These are phyloP conservation scores for Notodonta ziczac DNA, from an alignment of 2,888 invertebrate species.

Conservation along the genomic window DNA sequence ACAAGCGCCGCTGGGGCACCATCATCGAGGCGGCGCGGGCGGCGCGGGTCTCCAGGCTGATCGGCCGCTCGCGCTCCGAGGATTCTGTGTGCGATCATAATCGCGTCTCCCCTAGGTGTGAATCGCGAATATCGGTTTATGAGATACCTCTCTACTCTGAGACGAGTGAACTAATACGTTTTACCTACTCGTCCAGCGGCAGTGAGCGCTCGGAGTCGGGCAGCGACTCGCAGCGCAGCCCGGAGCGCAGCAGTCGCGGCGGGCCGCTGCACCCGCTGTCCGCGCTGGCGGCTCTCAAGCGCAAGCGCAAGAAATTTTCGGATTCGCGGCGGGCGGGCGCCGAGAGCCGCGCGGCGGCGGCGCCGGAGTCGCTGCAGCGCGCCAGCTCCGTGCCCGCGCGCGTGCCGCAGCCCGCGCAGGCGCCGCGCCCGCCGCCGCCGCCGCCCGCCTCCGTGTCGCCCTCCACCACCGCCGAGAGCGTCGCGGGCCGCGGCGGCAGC, in stretches of 20 bases:
- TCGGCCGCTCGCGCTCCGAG: constrained; percentile 91
- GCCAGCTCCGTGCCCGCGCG: constrained; percentile 54
- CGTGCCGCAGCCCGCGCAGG: constrained; percentile 41
- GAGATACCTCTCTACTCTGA: neutral
- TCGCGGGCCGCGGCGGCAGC: constrained; percentile 71
- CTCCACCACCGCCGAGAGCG: constrained; percentile 44
- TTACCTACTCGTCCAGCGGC: constrained; percentile 50
- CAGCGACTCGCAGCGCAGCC: constrained; percentile 89
- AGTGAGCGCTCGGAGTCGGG: constrained; percentile 89
- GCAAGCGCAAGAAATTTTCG: constrained; percentile 93
- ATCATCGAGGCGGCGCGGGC: constrained; percentile 94
- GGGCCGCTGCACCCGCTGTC: constrained; percentile 75
- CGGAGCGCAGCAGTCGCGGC: constrained; percentile 59
- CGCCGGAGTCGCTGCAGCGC: constrained; percentile 60
- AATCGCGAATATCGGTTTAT: neutral
- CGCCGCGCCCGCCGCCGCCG: constrained; percentile 69
- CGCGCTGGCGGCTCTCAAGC: constrained; percentile 90
- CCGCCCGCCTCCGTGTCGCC: constrained; percentile 42
- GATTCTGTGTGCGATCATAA: constrained; percentile 90
- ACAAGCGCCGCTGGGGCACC: constrained; percentile 92
- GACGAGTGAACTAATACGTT: neutral
- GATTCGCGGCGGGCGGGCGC: constrained; percentile 88
- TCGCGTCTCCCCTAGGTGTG: constrained; percentile 81
- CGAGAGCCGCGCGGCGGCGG: constrained; percentile 37
- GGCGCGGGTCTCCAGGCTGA: constrained; percentile 91